Conservation (phyloP, 2,797 vertebrate species). For the Tokudaia tokunoshimensis region DNA sequence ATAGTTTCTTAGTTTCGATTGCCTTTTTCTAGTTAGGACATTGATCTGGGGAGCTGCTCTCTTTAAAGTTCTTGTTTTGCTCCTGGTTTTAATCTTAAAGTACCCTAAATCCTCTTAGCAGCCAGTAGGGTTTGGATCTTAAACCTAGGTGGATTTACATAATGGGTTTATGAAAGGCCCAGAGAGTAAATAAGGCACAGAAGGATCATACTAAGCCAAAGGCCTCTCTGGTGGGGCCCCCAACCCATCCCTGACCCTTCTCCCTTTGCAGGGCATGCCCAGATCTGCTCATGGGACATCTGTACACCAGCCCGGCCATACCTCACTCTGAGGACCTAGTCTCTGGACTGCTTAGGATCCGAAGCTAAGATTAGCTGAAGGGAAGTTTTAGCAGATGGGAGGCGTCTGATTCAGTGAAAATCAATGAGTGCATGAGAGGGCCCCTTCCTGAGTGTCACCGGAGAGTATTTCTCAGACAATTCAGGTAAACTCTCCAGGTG, state of each 20-base stretch:
- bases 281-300: not conserved
- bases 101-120: slow-evolving; percentile 80
- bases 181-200: slow-evolving; percentile 16
- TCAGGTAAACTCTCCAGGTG: not conserved
- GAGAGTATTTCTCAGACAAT: not conserved
- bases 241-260: not conserved
- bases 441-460: fast-evolving
- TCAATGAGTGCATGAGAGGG: not conserved
- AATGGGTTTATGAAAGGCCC: slow-evolving; percentile 66
- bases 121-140: slow-evolving; percentile 67
- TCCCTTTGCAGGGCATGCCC: not conserved
- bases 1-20: not conserved
- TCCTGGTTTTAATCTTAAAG: slow-evolving; percentile 79
- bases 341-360: not conserved
- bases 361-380: not conserved
- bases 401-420: not conserved
- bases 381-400: no score
- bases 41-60: slow-evolving; percentile 24
- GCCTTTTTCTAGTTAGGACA: slow-evolving; percentile 65
- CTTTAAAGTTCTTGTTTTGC: slow-evolving; percentile 63
- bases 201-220: not conserved
- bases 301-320: not conserved
- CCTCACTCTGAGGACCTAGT: not conserved
- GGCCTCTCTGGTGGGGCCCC: not conserved
- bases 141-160: slow-evolving; percentile 76